These are phyloP conservation scores for Remorina albescens DNA, from an alignment of 2,797 vertebrate genomes.

Conservation along the genomic window DNA sequence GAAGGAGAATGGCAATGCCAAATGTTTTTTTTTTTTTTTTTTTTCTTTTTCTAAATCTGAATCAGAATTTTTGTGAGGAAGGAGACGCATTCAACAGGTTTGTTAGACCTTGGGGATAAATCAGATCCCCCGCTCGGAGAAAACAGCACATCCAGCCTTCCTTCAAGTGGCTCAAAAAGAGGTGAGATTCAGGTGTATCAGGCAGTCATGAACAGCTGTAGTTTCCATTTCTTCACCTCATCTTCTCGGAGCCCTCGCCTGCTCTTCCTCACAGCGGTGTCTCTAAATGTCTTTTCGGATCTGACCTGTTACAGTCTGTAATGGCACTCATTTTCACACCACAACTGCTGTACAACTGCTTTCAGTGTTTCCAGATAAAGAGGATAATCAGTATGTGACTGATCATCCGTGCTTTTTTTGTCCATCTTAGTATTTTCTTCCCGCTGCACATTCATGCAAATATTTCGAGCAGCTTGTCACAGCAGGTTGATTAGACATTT, in stretches of 20 bases:
- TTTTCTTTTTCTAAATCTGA: too few species aligned
- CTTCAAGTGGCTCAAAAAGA: too few species aligned
- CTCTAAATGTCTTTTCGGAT: background rate
- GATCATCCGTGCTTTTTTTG: background rate
- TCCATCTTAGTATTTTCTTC: background rate
- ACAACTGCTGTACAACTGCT: background rate
- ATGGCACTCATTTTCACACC: background rate
- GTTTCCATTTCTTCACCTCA: too few species aligned
- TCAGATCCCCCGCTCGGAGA: too few species aligned
- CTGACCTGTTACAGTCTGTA: background rate
- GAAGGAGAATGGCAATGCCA: background rate
- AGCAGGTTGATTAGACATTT: slow-evolving; percentile 40
- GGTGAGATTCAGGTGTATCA: background rate
- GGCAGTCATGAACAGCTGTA: background rate
- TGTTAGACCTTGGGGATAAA: too few species aligned
- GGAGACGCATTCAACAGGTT: too few species aligned
- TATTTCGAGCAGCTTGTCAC: slow-evolving; percentile 3
- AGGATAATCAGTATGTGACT: background rate
- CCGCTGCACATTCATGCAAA: background rate
- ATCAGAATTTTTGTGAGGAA: too few species aligned
- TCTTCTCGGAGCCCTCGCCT: too few species aligned
- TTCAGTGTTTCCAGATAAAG: too few species aligned
- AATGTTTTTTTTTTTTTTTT: too few species aligned
- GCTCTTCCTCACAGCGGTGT: too few species aligned
- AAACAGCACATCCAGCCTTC: too few species aligned